Percentiles rank a stretch among this genome's conserved stretches.
Conservation (phyloP, 1,140 invertebrate species). For the Lepidostoma basale region DNA sequence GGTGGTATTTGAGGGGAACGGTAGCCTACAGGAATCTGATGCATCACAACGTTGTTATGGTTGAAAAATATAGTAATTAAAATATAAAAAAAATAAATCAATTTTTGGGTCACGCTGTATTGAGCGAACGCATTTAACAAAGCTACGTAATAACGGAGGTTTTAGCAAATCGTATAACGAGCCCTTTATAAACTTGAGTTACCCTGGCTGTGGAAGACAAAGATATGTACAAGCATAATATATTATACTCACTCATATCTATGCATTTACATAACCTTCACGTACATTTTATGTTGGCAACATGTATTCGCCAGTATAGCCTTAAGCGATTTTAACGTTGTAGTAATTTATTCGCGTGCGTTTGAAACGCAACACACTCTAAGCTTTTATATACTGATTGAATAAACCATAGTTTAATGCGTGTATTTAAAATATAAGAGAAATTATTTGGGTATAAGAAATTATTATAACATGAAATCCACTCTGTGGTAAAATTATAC, state of each 20-base stretch:
- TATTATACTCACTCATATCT: constrained; percentile 2
- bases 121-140: constrained; percentile 6
- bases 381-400: too few species aligned
- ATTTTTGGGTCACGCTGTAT: background rate
- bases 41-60: too few species aligned
- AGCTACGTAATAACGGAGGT: constrained; percentile 3
- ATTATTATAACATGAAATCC: too few species aligned
- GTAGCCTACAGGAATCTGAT: too few species aligned
- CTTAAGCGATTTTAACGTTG: constrained; percentile 10
- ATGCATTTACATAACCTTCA: constrained; percentile 5
- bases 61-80: too few species aligned
- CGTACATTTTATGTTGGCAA: constrained; percentile 10
- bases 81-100: too few species aligned
- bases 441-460: too few species aligned
- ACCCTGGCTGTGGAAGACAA: background rate
- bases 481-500: too few species aligned
- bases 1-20: too few species aligned
- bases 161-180: constrained; percentile 20
- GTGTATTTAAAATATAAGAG: too few species aligned
- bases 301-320: constrained; percentile 1
- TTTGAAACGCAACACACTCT: too few species aligned
- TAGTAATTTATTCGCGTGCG: constrained; percentile 14
- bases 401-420: too few species aligned
- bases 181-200: constrained; percentile 10
- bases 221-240: constrained; percentile 1